A percentile compares a stretch with the other conserved stretches of the same genome.
Evolutionary conservation across 2,888 invertebrate genomes (phyloP).

Genomic region (Zygothrica quintamaculata): DNA sequence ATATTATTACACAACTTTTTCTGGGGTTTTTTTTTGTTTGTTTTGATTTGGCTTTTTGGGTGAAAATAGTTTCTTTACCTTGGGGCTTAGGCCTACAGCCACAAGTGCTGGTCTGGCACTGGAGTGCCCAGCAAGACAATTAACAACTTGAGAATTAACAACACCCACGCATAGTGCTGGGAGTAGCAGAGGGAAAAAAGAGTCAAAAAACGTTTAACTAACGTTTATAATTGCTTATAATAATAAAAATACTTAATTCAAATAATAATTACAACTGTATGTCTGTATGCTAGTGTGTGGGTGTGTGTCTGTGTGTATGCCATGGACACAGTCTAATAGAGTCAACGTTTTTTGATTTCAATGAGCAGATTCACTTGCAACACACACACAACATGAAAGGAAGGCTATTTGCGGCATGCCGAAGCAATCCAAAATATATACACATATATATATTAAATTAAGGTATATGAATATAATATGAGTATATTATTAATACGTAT

Average conservation of each 20-base stretch:
- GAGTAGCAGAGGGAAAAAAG: constrained; percentile 28
- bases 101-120: constrained; percentile 31
- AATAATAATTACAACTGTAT: constrained; percentile 67
- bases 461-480: too few species aligned
- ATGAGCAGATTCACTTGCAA: constrained; percentile 61
- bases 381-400: constrained; percentile 60
- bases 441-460: constrained; percentile 33
- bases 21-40: constrained; percentile 25
- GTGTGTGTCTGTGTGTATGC: constrained; percentile 18
- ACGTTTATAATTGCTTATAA: constrained; percentile 69
- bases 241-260: constrained; percentile 68
- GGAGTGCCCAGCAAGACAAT: constrained; percentile 33
- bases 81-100: constrained; percentile 60
- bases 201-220: constrained; percentile 35
- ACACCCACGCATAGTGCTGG: constrained; percentile 72
- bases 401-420: constrained; percentile 70
- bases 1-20: constrained; percentile 41
- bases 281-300: constrained; percentile 16
- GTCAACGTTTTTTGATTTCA: constrained; percentile 14
- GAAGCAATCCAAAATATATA: constrained; percentile 33
- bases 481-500: too few species aligned
- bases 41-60: constrained; percentile 6
- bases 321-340: constrained; percentile 57
- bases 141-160: constrained; percentile 49
- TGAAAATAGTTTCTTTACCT: constrained; percentile 40